phyloP scores from a whole-genome alignment of 2,113 vertebrate genomes.

The Turnix velox region DNA sequence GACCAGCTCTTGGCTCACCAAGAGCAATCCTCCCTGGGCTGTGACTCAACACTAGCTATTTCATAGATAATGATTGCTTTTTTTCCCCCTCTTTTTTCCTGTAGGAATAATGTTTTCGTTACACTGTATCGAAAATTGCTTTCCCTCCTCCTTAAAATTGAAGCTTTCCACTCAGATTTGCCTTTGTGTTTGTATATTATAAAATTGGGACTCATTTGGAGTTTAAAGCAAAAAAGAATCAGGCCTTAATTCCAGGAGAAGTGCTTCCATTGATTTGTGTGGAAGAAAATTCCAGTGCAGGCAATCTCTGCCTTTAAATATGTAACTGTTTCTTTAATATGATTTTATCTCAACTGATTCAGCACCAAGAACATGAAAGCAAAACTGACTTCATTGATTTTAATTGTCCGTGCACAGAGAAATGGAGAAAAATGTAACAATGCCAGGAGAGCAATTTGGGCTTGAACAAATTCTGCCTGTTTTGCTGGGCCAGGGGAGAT shows the following conservation, averaged over 20 bases:
- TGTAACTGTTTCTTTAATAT: constrained; percentile 38
- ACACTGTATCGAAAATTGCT: constrained; percentile 9
- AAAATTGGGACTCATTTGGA: constrained; percentile 16
- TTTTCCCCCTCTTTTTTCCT: neutral
- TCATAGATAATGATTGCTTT: constrained; percentile 24
- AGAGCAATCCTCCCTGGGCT: neutral
- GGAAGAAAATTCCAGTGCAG: constrained; percentile 43
- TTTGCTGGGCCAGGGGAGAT: neutral
- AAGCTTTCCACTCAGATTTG: constrained; percentile 28
- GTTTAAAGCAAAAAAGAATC: constrained; percentile 19
- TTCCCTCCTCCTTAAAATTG: constrained; percentile 31
- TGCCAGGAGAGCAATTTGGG: neutral
- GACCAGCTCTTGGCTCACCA: accelerated
- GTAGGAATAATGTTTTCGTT: constrained; percentile 35
- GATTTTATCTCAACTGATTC: constrained; percentile 53
- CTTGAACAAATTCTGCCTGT: neutral
- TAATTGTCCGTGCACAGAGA: constrained; percentile 38
- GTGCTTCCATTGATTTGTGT: constrained; percentile 42
- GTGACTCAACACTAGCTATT: constrained; percentile 28
- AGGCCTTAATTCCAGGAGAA: constrained; percentile 33
- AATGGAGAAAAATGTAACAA: neutral
- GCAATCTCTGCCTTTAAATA: constrained; percentile 32
- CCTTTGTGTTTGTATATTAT: constrained; percentile 10
- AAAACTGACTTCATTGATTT: constrained; percentile 51
- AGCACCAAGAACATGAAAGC: constrained; percentile 15